These are phyloP conservation scores for Clitarchus hookeri DNA, from an alignment of 2,888 invertebrate species.

Conservation along the genomic window DNA sequence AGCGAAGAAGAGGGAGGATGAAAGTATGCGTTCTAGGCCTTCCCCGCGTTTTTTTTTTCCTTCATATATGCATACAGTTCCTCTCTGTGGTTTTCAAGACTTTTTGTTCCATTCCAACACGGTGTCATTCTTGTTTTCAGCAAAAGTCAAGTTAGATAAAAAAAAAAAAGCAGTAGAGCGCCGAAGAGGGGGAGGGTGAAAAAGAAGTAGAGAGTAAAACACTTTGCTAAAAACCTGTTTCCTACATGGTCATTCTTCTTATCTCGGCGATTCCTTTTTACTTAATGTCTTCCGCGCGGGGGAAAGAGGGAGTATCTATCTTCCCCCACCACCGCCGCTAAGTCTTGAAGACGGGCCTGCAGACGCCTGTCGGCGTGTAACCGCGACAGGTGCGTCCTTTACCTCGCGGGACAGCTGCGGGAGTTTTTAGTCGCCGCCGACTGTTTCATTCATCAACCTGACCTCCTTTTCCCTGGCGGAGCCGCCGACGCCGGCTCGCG, in stretches of 20 bases:
- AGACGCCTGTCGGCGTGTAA: too few relatives aligned
- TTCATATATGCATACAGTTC: not conserved
- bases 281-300: not conserved
- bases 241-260: not conserved
- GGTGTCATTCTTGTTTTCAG: constrained; percentile 17
- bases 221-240: not conserved
- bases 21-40: not conserved
- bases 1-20: not conserved
- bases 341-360: too few relatives aligned
- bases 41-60: not conserved
- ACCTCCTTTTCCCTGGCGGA: too few relatives aligned
- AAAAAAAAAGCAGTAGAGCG: not conserved
- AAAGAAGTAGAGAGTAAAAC: not conserved
- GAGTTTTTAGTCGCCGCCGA: too few relatives aligned
- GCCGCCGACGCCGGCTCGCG: too few relatives aligned
- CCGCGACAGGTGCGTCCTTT: too few relatives aligned
- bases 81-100: not conserved
- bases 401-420: too few relatives aligned
- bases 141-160: too few relatives aligned
- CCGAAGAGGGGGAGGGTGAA: not conserved
- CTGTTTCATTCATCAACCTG: too few relatives aligned
- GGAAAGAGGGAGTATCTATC: not conserved
- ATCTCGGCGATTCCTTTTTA: not conserved
- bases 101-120: constrained; percentile 6
- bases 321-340: not conserved